These are phyloP conservation scores for Macaca mulatta DNA, from an alignment of 2,113 vertebrate genomes.

Conservation along the genomic window DNA sequence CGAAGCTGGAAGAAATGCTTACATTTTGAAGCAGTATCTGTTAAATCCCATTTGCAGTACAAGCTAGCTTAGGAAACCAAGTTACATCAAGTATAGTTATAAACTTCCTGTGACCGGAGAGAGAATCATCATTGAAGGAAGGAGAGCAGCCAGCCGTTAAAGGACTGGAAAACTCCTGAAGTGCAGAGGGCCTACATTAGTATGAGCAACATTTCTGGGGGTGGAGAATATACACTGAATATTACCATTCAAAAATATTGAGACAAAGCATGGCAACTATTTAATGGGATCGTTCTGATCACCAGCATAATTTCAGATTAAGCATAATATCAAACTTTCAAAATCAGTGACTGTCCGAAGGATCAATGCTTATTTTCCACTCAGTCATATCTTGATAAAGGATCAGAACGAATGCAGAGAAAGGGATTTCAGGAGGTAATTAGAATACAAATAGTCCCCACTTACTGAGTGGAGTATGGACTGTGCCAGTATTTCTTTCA, in stretches of 20 bases:
- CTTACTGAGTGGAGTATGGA: background rate
- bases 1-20: background rate
- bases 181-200: background rate
- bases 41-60: background rate
- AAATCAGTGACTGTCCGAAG: background rate
- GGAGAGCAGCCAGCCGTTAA: background rate
- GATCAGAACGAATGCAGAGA: background rate
- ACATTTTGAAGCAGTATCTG: background rate
- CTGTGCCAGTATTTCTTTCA: background rate
- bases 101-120: background rate
- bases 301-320: background rate
- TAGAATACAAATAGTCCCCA: background rate
- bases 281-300: background rate
- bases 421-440: background rate
- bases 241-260: background rate
- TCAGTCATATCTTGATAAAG: background rate
- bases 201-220: constrained; percentile 12
- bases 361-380: background rate
- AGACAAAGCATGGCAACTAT: background rate
- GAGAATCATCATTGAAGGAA: background rate
- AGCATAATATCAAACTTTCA: background rate
- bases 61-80: background rate
- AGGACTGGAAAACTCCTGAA: background rate
- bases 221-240: background rate
- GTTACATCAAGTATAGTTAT: background rate